Percentiles rank a stretch among this genome's conserved stretches.
Evolutionary conservation across 1,140 invertebrate species (phyloP).

Genomic region (Hyles euphorbiae): DNA sequence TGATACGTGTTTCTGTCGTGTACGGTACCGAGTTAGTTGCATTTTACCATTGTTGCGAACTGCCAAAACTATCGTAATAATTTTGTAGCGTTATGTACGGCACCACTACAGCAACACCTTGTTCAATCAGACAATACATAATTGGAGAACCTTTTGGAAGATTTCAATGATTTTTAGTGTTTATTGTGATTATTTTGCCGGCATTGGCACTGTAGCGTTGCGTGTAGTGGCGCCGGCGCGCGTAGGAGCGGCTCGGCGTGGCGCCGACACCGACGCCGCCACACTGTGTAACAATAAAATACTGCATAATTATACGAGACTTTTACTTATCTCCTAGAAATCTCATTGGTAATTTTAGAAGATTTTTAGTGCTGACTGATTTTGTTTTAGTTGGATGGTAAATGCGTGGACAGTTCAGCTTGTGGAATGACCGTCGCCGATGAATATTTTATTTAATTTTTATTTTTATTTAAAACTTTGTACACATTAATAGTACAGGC

Average conservation of each 20-base stretch:
- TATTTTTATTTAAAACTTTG: too few relatives aligned
- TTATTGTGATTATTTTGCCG: too few relatives aligned
- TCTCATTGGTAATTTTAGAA: too few relatives aligned
- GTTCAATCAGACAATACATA: too few relatives aligned
- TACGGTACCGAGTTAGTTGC: slow-evolving; percentile 52
- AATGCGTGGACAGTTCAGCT: too few relatives aligned
- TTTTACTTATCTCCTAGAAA: slow-evolving; percentile 28
- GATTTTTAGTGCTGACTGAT: too few relatives aligned
- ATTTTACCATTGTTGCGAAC: slow-evolving; percentile 73
- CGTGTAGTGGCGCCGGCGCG: slow-evolving; percentile 20
- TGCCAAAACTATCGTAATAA: slow-evolving; percentile 71
- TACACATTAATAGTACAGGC: too few relatives aligned
- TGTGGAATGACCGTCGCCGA: too few relatives aligned
- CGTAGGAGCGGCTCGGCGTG: slow-evolving; percentile 22
- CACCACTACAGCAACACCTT: background rate
- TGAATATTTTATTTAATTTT: too few relatives aligned
- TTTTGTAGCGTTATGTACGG: slow-evolving; percentile 53
- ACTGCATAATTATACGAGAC: slow-evolving; percentile 52
- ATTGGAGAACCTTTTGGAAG: too few relatives aligned
- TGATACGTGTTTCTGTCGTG: slow-evolving; percentile 53
- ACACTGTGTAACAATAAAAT: slow-evolving; percentile 65
- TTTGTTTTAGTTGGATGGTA: too few relatives aligned
- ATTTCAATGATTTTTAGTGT: too few relatives aligned
- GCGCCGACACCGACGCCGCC: slow-evolving; percentile 28
- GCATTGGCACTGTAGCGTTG: background rate